phyloP scores from a whole-genome alignment of 53 echinoderm and acorn worm species.

The Glandiceps talaboti region DNA sequence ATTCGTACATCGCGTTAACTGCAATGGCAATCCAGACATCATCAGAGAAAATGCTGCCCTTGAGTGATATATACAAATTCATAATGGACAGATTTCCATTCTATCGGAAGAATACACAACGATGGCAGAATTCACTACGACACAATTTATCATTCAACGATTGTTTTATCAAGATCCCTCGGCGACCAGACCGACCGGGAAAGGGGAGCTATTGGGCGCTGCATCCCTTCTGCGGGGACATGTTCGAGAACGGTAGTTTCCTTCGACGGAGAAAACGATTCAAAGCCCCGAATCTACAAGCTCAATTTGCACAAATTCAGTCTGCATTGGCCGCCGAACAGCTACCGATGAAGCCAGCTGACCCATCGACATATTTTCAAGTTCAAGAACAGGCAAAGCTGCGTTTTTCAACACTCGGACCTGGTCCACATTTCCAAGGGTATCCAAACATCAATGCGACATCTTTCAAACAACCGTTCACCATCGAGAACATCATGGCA shows the following conservation, averaged over 20 bases:
- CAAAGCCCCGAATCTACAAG: slow-evolving; percentile 84
- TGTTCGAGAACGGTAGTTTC: slow-evolving; percentile 99
- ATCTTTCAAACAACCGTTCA: slow-evolving; percentile 78
- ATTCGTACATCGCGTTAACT: slow-evolving; percentile 95
- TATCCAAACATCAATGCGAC: slow-evolving; percentile 23
- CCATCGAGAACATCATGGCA: slow-evolving; percentile 96
- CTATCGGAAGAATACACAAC: slow-evolving; percentile 94
- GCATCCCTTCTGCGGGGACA: slow-evolving; percentile 87
- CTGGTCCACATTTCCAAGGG: slow-evolving; percentile 27
- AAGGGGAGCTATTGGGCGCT: slow-evolving; percentile 99
- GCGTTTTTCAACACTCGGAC: slow-evolving; percentile 43
- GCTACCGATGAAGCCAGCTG: slow-evolving; percentile 90
- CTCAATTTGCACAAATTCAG: slow-evolving; percentile 4
- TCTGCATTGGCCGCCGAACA: slow-evolving; percentile 39
- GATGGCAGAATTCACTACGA: slow-evolving; percentile 96
- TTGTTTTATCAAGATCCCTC: slow-evolving; percentile 95
- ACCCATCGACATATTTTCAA: slow-evolving; percentile 91
- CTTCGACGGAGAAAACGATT: slow-evolving; percentile 86
- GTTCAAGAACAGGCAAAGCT: slow-evolving; percentile 98
- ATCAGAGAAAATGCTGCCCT: slow-evolving; percentile 84
- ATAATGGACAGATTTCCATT: slow-evolving; percentile 99
- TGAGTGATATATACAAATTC: slow-evolving; percentile 99
- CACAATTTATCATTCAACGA: slow-evolving; percentile 97
- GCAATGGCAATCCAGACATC: slow-evolving; percentile 99
- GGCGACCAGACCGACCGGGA: slow-evolving; percentile 96